Evolutionary conservation across 2,888 invertebrate genomes (phyloP), one percentile per base, ranked within the genome.

Genomic region (Alviniconcha strummeri): DNA sequence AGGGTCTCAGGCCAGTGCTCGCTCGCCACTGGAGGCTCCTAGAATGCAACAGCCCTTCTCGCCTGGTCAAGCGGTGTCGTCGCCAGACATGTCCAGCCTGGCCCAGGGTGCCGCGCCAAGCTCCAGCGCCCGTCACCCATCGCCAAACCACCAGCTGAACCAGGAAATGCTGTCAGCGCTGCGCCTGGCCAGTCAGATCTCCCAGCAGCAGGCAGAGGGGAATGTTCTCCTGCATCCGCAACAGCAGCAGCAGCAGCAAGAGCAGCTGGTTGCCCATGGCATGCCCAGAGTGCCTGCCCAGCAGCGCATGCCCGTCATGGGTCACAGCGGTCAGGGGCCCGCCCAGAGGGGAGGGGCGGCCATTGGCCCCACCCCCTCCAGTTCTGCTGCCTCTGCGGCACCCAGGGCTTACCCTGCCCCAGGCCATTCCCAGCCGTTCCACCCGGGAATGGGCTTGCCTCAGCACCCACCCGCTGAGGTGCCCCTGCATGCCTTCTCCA

Each of bases 111-210:
- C 71, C 7, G 15, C 56, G 60, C 55, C 56, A 5, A 55, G 57
- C 9, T n/a, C 54, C 8, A 52, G 75, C 9, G 19, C 56, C 11
- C 77, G 77, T 4, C 77, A n/a, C n/a, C 19, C 77, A 2, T 36
- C 57, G 6, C 56, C 72, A 9, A 36, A 19, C n/a, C 75, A 64
- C 15, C 69, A 77, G 15, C 71, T 82, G 13, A 82, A 82, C 55
- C 77, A 52, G 54, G 82, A 82, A 56, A 77, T 83, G 75, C 79
- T 85, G 74, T 84, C 86, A 0, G 86, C 84, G 3, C 83, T 86
- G 17, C 80, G 83, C 13, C 83, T 88, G 84, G 87, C 88, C 83
- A 84, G 84, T 55, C 86, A 84, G 84, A 75, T 86, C 77, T 80
- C 83, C 9, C 86, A 83, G 64, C 81, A 83, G 13, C 86, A 85